phyloP scores from a whole-genome alignment of 2,113 vertebrate genomes.

The Zosterops lateralis region DNA sequence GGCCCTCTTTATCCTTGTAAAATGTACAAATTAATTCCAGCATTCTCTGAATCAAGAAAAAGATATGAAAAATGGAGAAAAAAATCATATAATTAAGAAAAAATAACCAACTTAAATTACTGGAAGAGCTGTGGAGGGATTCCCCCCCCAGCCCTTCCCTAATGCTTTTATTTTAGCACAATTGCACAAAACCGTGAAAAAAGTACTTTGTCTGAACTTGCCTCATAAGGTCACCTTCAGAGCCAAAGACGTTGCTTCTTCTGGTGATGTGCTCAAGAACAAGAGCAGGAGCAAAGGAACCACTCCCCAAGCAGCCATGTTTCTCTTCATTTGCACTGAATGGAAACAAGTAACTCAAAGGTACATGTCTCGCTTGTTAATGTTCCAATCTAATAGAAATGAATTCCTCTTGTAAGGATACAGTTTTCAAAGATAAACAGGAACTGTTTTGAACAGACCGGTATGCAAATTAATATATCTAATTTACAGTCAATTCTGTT shows the following conservation, averaged over 20 bases:
- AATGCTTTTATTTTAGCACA: background rate
- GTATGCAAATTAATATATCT: background rate
- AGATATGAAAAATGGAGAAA: rapidly evolving
- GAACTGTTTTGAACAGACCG: background rate
- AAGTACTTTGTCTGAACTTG: background rate
- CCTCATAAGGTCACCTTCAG: background rate
- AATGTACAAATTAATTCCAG: background rate
- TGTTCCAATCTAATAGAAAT: background rate
- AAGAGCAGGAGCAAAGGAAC: background rate
- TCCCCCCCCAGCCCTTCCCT: rapidly evolving
- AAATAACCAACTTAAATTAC: background rate
- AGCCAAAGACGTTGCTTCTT: background rate
- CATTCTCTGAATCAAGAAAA: background rate
- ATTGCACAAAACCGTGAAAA: background rate
- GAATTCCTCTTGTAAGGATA: background rate
- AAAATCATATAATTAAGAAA: rapidly evolving
- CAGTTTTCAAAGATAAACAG: background rate
- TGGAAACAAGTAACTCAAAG: background rate
- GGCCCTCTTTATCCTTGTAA: background rate
- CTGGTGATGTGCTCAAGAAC: background rate
- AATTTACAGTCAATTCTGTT: background rate
- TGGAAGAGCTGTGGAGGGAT: background rate
- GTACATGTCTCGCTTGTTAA: background rate
- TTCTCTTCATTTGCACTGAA: background rate
- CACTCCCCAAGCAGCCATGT: background rate